Conservation (phyloP, 2,888 invertebrate species). For the Perdita meconis region DNA sequence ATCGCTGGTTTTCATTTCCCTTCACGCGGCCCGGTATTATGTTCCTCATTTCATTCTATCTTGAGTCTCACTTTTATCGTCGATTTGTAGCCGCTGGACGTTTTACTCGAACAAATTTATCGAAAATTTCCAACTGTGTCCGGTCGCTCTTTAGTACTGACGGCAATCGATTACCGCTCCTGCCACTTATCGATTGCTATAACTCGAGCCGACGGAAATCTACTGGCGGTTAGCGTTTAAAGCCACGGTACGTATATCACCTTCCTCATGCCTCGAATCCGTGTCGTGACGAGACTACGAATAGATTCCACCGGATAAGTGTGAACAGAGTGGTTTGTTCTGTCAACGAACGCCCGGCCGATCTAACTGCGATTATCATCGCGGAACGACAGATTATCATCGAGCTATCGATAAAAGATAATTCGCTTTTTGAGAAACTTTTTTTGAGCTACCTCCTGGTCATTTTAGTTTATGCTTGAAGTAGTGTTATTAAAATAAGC, state of each 20-base stretch:
- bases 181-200: conserved; percentile 18
- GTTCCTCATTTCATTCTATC: neutral
- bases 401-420: neutral
- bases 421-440: too few species aligned
- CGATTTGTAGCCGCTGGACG: conserved; percentile 37
- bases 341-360: conserved; percentile 65
- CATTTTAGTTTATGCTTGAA: too few species aligned
- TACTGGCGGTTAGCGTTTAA: conserved; percentile 45
- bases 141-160: conserved; percentile 27
- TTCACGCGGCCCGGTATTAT: neutral
- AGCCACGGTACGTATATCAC: conserved; percentile 46
- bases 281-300: conserved; percentile 65
- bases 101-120: conserved; percentile 32
- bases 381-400: conserved; percentile 35
- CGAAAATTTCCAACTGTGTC: conserved; percentile 25
- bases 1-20: conserved; percentile 16
- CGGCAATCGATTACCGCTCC: conserved; percentile 27
- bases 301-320: conserved; percentile 47
- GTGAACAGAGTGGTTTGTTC: conserved; percentile 62
- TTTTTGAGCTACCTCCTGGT: too few species aligned
- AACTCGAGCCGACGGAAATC: conserved; percentile 48
- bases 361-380: conserved; percentile 57
- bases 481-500: too few species aligned
- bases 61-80: conserved; percentile 25
- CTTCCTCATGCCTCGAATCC: conserved; percentile 64